A percentile compares a stretch with the other conserved stretches of the same genome.
Evolutionary conservation across 2,797 vertebrate species (phyloP).

Genomic region (Coccyzus lansbergi): DNA sequence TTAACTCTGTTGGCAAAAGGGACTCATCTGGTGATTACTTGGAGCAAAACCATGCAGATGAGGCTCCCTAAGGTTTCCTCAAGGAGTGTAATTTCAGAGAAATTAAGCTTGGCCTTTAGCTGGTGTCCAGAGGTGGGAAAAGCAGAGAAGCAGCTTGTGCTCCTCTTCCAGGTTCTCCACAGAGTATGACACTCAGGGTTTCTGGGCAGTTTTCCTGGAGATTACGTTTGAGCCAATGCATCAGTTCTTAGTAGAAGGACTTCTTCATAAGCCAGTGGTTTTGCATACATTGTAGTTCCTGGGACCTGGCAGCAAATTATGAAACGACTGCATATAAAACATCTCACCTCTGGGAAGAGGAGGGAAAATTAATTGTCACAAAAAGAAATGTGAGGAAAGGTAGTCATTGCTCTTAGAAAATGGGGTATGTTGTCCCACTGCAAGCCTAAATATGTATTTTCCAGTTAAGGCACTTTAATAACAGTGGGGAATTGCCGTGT

Average conservation of each 20-base stretch:
- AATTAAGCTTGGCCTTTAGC: background rate
- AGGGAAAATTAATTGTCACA: background rate
- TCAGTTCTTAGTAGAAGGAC: background rate
- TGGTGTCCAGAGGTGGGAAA: background rate
- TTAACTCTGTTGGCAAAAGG: background rate
- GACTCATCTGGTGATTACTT: background rate
- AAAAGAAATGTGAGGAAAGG: background rate
- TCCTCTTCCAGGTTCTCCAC: background rate
- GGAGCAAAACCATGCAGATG: background rate
- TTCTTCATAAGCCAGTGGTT: background rate
- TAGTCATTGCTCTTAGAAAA: conserved; percentile 13
- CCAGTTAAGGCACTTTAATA: conserved; percentile 54
- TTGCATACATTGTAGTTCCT: background rate
- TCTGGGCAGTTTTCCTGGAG: background rate
- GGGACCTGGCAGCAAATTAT: background rate
- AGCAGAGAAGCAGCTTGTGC: background rate
- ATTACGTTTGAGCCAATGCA: fast-evolving
- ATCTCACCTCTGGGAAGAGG: background rate
- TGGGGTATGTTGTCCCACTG: background rate
- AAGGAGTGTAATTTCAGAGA: background rate
- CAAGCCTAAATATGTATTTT: background rate
- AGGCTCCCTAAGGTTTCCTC: background rate
- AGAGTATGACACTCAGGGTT: background rate
- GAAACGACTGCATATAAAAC: background rate
- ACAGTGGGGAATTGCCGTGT: conserved; percentile 47